Base-by-base conservation (phyloP, 2,797 vertebrate species). In the Dryobates pubescens region DNA sequence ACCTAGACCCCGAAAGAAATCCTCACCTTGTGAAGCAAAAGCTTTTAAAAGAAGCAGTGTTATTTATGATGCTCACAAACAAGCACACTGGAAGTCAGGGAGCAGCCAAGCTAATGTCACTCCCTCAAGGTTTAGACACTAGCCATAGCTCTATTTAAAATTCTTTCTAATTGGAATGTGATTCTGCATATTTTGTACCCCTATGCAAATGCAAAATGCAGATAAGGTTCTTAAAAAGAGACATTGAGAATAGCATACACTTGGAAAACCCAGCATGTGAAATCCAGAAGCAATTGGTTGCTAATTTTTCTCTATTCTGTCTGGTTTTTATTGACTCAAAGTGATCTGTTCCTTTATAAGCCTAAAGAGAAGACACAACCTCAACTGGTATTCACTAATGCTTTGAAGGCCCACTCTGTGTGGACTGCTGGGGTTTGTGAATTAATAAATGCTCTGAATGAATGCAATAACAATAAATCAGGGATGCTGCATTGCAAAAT, bases 401-500 rank as follows among this genome's bases (percentile, higher is more conserved):
- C 41, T 82, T 61, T 63, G 36, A 62, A 74, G 54, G 72, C 72
- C 38, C 47, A 54, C 27, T 78, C 71, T 57, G 38, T 62, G 88
- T 32, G 69, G 86, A 75, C 63, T 94, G 68, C 72, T 75, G 88
- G 82, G 82, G 78, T 88, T 84, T 77, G 54, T 85, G 92, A 95
- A 93, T 95, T 92, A 96, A 88, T 78, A 77, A 96, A 91, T 58
- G n/a, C 64, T 77, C 82, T 91, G 93, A 96, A 94, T 88, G 91
- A 94, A 87, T 3, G 22, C 86, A 73, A 72, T 94, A 85, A 95
- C 92, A 95, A 96, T 95, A 95, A 96, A 95, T 96, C 93, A 88
- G 67, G 82, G 93, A 77, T 62, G 86, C 94, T 62, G 93, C 95
- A 90, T 91, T 79, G 80, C 87, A 95, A 96, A 93, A 94, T 77